Base-by-base conservation (phyloP, 2,797 vertebrate genomes). In the Mormyrops boulengeri region DNA sequence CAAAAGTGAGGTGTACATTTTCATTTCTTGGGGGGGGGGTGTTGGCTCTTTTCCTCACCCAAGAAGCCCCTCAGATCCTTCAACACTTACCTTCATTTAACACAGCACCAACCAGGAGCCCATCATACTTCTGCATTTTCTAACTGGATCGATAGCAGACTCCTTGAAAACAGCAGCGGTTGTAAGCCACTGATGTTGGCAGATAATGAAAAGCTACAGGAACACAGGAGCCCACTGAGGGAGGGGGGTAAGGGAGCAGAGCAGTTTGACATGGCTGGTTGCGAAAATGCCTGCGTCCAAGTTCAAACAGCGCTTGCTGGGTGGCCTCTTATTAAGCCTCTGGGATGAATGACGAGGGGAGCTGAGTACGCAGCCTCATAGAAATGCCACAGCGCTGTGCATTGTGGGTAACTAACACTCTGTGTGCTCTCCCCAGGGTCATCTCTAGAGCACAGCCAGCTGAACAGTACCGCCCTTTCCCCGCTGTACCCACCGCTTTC, bases 391-490 rank as follows among this genome's bases (percentile, higher is more conserved):
- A 5, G 47, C 17, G 4, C 77, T 82, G 17, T 82, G 62, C 62
- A 14, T 47, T 82, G 44, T 85, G 44, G 41, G 3, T 47, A 4
- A 47, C n/a, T 85, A 44, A 41, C 73, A 44, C 34, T 41, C 73
- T 85, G 7, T 44, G 17, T 85, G n/a, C n/a, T 44, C 80, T 22
- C 80, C 80, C 44, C 80, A 82, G 62, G 34, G 34, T 82, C 77
- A 3, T 47, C 44, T 69, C 38, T 85, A 98, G 98, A 97, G 92
- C 97, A 97, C 87, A 96, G 96, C 55, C 97, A 96, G 91, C 93
- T 97, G 95, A 98, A 97, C 95, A 97, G 96, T 0, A 92, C 95
- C 0, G 93, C 96, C 26, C 89, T 96, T 91, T 94, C 96, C 12
- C 94, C 95, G 4, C 91, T 96, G 86, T 91, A 94, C 85, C 95